Conservation (phyloP, 2,797 vertebrate species). For the Rallus crepitans region DNA sequence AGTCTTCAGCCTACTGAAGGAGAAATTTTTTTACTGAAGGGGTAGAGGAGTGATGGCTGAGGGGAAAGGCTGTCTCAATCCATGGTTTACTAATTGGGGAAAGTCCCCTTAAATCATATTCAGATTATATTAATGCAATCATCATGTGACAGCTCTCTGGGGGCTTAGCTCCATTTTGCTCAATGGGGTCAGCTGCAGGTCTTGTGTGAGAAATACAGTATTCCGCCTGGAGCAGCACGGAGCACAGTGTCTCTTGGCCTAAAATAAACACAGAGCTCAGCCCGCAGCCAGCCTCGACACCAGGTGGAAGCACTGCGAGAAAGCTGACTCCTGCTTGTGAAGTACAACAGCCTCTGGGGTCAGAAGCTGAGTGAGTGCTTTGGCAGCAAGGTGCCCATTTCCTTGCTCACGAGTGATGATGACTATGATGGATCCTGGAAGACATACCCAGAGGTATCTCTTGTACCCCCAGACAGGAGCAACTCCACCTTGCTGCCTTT, state of each 20-base stretch:
- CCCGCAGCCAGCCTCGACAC: neutral
- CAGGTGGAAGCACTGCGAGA: neutral
- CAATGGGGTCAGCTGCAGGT: neutral
- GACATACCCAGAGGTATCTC: neutral
- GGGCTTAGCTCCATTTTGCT: neutral
- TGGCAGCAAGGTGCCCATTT: rapidly evolving
- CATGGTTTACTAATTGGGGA: neutral
- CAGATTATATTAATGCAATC: neutral
- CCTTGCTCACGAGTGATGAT: neutral
- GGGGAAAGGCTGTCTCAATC: neutral
- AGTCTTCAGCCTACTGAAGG: neutral
- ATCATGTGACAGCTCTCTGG: neutral
- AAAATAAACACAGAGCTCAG: neutral
- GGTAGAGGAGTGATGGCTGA: rapidly evolving
- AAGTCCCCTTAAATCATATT: neutral
- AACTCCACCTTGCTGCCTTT: neutral
- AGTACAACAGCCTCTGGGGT: neutral
- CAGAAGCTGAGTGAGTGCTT: neutral
- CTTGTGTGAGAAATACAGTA: neutral
- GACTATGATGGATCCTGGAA: neutral
- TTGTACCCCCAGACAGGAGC: neutral
- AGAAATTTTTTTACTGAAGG: neutral
- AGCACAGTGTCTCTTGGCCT: neutral
- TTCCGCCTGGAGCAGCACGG: neutral
- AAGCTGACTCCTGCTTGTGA: neutral